phyloP scores from a whole-genome alignment of 2,113 vertebrate species.

The Notarius quadriscutis region DNA sequence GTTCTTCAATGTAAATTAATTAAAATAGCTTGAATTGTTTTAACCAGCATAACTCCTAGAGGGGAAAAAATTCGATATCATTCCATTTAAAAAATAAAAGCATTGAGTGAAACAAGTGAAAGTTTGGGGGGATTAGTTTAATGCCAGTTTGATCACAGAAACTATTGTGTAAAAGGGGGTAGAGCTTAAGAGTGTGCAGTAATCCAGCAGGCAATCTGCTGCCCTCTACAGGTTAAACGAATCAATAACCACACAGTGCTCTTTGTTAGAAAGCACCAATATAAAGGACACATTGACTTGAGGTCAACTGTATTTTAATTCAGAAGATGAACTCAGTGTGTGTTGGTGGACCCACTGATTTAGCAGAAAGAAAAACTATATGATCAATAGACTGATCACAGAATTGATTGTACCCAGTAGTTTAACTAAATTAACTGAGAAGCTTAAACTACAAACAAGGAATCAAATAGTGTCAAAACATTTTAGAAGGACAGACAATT shows the following conservation, averaged over 20 bases:
- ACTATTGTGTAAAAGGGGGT: neutral
- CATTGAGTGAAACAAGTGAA: neutral
- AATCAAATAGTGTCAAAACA: neutral
- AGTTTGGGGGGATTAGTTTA: neutral
- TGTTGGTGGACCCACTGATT: neutral
- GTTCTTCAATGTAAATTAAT: neutral
- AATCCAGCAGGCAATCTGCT: constrained; percentile 17
- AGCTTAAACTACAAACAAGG: neutral
- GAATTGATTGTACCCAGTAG: neutral
- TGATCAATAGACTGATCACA: neutral
- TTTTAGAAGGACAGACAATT: neutral
- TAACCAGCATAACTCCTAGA: neutral
- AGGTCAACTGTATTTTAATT: neutral
- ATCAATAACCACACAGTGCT: neutral
- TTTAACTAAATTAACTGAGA: neutral
- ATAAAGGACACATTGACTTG: neutral
- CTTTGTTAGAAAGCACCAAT: neutral
- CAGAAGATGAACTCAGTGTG: neutral
- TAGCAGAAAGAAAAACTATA: neutral
- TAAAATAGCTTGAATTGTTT: neutral
- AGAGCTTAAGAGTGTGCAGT: neutral
- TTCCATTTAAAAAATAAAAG: neutral
- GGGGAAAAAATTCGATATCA: neutral
- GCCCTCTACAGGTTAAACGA: constrained; percentile 27
- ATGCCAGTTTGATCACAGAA: neutral